Percentiles rank a stretch among this genome's conserved stretches.
phyloP scores from a whole-genome alignment of 2,797 vertebrate genomes.

The Tapera naevia region DNA sequence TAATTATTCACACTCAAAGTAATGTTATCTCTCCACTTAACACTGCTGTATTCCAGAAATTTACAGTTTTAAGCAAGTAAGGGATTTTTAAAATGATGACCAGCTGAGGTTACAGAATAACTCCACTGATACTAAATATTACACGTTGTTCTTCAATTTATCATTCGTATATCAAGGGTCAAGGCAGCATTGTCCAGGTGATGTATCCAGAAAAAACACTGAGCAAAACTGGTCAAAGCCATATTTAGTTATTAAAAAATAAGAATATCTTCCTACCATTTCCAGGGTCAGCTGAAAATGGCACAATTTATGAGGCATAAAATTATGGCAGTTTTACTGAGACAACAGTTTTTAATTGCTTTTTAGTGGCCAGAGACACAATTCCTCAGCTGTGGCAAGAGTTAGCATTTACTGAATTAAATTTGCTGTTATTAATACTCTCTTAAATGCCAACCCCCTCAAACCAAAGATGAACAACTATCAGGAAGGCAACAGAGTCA shows the following conservation, averaged over 20 bases:
- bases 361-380: not conserved
- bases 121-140: not conserved
- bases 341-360: not conserved
- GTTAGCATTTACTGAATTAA: not conserved
- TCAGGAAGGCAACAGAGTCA: not conserved
- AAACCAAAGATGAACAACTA: not conserved
- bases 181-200: not conserved
- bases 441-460: not conserved
- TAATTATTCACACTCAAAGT: not conserved
- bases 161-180: not conserved
- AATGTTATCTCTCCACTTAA: not conserved
- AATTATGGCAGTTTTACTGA: not conserved
- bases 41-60: not conserved
- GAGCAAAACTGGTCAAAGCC: not conserved
- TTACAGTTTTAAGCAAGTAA: not conserved
- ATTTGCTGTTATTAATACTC: not conserved
- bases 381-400: not conserved
- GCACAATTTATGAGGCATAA: not conserved
- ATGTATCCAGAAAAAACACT: not conserved
- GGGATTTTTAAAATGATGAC: not conserved
- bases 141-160: not conserved
- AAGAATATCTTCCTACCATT: not conserved
- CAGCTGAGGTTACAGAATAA: not conserved
- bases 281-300: not conserved
- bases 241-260: not conserved